Conservation (phyloP, 2,888 invertebrate genomes). For the Scaeva pyrastri region DNA sequence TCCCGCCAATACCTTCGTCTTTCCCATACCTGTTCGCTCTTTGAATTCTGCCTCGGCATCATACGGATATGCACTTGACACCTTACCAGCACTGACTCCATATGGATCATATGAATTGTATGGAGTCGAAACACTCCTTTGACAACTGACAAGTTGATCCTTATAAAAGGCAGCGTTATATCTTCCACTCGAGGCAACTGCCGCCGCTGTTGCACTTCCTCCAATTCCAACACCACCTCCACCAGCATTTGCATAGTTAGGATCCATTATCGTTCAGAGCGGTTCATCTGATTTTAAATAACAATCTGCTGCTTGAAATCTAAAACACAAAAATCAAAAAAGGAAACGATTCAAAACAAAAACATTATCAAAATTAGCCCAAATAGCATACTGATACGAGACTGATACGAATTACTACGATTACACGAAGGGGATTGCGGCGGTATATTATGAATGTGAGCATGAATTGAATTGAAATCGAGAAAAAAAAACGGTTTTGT, state of each 20-base stretch:
- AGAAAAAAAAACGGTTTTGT: constrained; percentile 56
- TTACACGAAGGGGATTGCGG: constrained; percentile 36
- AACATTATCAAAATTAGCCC: constrained; percentile 72
- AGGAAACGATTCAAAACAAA: constrained; percentile 39
- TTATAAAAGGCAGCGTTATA: constrained; percentile 68
- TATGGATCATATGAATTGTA: constrained; percentile 77
- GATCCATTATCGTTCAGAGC: constrained; percentile 67
- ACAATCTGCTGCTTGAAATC: constrained; percentile 49
- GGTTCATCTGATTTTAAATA: constrained; percentile 62
- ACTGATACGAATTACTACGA: constrained; percentile 55
- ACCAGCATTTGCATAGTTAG: constrained; percentile 67
- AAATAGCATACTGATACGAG: constrained; percentile 62
- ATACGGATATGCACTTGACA: constrained; percentile 64
- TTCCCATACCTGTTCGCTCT: constrained; percentile 67
- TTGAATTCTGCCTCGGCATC: constrained; percentile 70
- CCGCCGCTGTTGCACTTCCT: constrained; percentile 73
- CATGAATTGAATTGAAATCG: constrained; percentile 29
- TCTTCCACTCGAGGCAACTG: constrained; percentile 64
- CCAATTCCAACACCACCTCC: constrained; percentile 63
- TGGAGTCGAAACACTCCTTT: constrained; percentile 39
- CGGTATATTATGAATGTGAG: constrained; percentile 35
- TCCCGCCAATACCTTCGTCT: constrained; percentile 57
- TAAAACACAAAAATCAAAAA: constrained; percentile 40
- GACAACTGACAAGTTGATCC: constrained; percentile 62
- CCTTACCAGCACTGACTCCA: constrained; percentile 46